These are phyloP conservation scores for Ooceraea biroi DNA, from an alignment of 1,140 invertebrate genomes.

Conservation along the genomic window DNA sequence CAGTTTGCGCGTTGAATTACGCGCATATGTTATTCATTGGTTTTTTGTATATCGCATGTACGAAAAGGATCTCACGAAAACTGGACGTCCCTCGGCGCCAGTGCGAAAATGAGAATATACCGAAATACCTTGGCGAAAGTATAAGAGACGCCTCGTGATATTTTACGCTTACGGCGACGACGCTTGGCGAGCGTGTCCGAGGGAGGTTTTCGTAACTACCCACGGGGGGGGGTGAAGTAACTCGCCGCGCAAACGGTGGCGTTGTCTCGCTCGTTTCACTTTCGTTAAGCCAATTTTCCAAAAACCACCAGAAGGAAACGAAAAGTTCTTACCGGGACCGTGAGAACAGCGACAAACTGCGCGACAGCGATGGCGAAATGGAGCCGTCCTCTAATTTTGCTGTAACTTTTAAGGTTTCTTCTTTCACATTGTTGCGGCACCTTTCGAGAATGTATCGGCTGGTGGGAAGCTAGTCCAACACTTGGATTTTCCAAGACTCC, in stretches of 20 bases:
- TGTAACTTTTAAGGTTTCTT: slow-evolving; percentile 71
- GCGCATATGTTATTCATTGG: slow-evolving; percentile 20
- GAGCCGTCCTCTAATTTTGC: slow-evolving; percentile 66
- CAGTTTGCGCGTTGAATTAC: not conserved
- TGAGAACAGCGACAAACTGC: slow-evolving; percentile 58
- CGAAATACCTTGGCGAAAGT: slow-evolving; percentile 43
- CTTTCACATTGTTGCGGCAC: slow-evolving; percentile 61
- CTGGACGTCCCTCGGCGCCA: not conserved
- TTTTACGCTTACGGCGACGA: slow-evolving; percentile 52
- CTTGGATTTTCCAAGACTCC: not conserved
- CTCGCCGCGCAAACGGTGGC: slow-evolving; percentile 30
- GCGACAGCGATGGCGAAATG: slow-evolving; percentile 29
- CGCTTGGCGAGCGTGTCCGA: slow-evolving; percentile 38
- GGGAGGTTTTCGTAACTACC: slow-evolving; percentile 46
- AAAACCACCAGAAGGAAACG: slow-evolving; percentile 61
- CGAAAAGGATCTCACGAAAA: not conserved
- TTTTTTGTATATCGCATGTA: slow-evolving; percentile 23
- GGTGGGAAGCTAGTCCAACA: slow-evolving; percentile 1
- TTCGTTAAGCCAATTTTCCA: slow-evolving; percentile 70
- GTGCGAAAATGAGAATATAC: slow-evolving; percentile 49
- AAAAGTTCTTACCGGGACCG: slow-evolving; percentile 59
- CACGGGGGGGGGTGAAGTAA: not conserved
- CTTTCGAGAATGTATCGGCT: slow-evolving; percentile 60
- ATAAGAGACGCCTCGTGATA: slow-evolving; percentile 48
- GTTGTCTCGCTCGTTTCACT: slow-evolving; percentile 62